These are phyloP conservation scores for Musca domestica DNA, from an alignment of 1,140 invertebrate species.

Conservation along the genomic window DNA sequence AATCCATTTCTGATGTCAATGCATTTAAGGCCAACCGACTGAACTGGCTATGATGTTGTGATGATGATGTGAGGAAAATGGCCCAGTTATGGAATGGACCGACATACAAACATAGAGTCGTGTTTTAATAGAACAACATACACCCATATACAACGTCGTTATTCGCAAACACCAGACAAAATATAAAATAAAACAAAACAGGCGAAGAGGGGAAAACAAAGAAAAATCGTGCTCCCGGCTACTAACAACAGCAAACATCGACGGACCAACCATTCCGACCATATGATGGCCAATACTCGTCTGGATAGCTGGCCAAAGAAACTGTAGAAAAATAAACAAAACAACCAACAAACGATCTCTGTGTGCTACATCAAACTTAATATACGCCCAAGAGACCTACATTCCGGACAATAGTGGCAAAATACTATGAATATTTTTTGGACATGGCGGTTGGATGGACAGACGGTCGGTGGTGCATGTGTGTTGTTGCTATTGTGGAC, in stretches of 20 bases:
- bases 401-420: not conserved
- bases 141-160: no score
- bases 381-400: constrained; percentile 20
- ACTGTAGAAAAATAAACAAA: not conserved
- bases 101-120: no score
- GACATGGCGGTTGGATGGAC: no score
- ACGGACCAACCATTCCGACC: no score
- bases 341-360: not conserved
- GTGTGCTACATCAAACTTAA: not conserved
- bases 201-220: not conserved
- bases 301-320: not conserved
- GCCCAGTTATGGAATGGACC: constrained; percentile 4
- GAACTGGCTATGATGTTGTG: not conserved
- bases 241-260: no score
- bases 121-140: no score
- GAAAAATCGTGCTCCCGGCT: not conserved
- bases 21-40: not conserved
- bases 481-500: not conserved
- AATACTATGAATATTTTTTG: no score
- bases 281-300: not conserved
- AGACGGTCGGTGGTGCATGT: not conserved
- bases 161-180: not conserved
- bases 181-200: not conserved
- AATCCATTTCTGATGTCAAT: no score
- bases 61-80: not conserved